phyloP scores from a whole-genome alignment of 1,140 invertebrate species.

The Schmidtea mediterranea region DNA sequence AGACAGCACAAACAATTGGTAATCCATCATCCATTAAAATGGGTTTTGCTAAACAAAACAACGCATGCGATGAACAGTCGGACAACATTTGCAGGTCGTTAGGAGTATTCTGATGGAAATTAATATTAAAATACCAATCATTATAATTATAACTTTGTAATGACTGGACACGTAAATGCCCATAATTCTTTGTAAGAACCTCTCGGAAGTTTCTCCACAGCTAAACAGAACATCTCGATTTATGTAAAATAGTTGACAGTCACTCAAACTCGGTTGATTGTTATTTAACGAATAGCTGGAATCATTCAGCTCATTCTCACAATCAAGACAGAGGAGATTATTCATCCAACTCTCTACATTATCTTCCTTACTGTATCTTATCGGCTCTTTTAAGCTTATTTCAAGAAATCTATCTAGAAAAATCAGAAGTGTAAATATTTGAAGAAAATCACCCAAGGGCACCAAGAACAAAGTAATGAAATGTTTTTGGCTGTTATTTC shows the following conservation, averaged over 20 bases:
- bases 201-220: conserved; percentile 76
- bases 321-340: conserved; percentile 64
- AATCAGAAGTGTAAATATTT: conserved; percentile 27
- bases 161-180: conserved; percentile 82
- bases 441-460: background rate
- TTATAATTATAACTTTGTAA: conserved; percentile 42
- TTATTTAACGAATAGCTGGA: conserved; percentile 47
- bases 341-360: conserved; percentile 68
- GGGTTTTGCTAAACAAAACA: conserved; percentile 77
- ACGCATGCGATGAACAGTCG: conserved; percentile 84
- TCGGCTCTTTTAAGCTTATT: conserved; percentile 47
- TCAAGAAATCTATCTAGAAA: background rate
- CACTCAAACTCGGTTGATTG: conserved; percentile 20
- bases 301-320: conserved; percentile 27
- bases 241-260: conserved; percentile 53
- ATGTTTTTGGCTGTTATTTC: too few species aligned
- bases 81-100: conserved; percentile 96
- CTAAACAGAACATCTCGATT: conserved; percentile 77
- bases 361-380: conserved; percentile 66
- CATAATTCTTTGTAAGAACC: conserved; percentile 66
- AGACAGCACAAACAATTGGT: conserved; percentile 64
- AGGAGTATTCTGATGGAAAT: conserved; percentile 81
- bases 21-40: conserved; percentile 39
- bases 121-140: conserved; percentile 13
- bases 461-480: too few species aligned